Evolutionary conservation across 2,797 vertebrate genomes (phyloP), one percentile per base, ranked within the genome.

Genomic region (Garrulus glandarius): DNA sequence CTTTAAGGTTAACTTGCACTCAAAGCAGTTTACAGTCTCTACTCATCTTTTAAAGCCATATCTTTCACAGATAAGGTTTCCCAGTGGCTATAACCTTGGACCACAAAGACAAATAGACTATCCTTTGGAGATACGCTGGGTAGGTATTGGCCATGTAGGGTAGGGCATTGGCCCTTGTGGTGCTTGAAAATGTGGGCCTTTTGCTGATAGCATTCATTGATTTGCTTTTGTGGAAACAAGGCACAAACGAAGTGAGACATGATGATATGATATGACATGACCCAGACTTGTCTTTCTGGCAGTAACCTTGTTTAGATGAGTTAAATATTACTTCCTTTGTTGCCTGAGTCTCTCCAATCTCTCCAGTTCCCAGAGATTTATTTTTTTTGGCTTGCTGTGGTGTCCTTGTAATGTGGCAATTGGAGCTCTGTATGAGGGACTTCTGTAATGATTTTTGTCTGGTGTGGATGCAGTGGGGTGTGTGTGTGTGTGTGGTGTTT

Each of bases 261-360:
- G 37, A 20, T 90, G 72, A 78, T 90, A 85, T 61, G 60, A 78
- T 46, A 60, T 92, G 76, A 50, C 75, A 70, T 79, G 93, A 94
- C 88, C 91, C 64, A 77, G 81, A n/a, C 67, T 92, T 74, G 71
- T 92, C 71, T 95, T 92, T 80, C 71, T 97, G 89, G 53, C 91
- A 92, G 44, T 49, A 77, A 53, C 41, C 22, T 87, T 85, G 37
- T 91, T 91, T 78, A 80, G 53, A 60, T 84, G 29, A 88, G 92
- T 95, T 96, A 96, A 93, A 90, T 93, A 92, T 92, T 96, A 91
- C 53, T 96, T 88, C 72, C 84, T 88, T 70, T 93, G 69, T 74
- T 89, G 32, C 20, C 59, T 4, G 64, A 70, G 65, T 87, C 60
- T 74, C 32, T 86, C 19, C 22, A 53, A 24, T 72, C 21, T 84